These are phyloP conservation scores for Sphenodon punctatus DNA, from an alignment of 2,797 vertebrate genomes.

Conservation along the genomic window DNA sequence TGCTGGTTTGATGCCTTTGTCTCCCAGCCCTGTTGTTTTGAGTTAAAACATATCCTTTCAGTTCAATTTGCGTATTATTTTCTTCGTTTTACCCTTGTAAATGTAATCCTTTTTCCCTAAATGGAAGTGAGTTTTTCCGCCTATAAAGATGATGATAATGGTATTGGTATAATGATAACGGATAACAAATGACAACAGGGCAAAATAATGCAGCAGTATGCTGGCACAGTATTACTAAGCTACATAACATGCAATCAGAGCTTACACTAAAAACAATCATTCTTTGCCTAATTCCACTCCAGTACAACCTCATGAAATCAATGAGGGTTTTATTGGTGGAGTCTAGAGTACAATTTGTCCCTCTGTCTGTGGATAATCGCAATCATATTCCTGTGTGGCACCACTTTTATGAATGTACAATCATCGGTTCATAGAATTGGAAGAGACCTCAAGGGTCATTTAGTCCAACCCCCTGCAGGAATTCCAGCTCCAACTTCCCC, in stretches of 20 bases:
- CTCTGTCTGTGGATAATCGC: accelerated
- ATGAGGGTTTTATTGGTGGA: neutral
- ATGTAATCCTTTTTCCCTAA: neutral
- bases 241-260: neutral
- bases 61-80: neutral
- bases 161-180: neutral
- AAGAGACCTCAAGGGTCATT: too few species aligned
- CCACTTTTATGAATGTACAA: neutral
- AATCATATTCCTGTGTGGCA: neutral
- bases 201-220: neutral
- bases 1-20: neutral
- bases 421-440: too few species aligned
- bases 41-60: neutral
- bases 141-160: neutral
- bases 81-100: neutral
- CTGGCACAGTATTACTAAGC: neutral
- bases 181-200: conserved; percentile 5
- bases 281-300: neutral
- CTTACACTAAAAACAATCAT: neutral
- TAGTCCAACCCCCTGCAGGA: too few species aligned
- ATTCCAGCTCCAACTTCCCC: too few species aligned
- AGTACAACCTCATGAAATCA: neutral
- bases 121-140: neutral
- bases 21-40: neutral
- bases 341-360: accelerated